Evolutionary conservation across 2,797 vertebrate genomes (phyloP).

Genomic region (Oophaga sylvatica): DNA sequence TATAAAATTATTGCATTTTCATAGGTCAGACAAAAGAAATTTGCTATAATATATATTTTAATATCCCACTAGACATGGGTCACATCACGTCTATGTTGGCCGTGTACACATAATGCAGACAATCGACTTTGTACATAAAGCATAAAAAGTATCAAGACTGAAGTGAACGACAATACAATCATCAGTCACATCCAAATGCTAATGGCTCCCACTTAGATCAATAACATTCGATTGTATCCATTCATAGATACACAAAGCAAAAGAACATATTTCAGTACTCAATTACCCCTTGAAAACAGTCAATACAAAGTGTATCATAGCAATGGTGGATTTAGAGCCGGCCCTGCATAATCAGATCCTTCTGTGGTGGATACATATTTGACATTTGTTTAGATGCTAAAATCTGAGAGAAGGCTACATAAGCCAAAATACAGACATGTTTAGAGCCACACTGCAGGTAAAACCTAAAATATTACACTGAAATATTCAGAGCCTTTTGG

Average conservation of each 20-base stretch:
- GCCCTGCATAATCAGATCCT: not conserved
- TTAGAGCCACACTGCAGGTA: too few species aligned
- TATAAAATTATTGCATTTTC: too few species aligned
- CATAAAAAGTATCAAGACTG: not conserved
- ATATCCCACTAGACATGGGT: not conserved
- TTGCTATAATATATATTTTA: too few species aligned
- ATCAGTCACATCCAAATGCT: slow-evolving; percentile 18
- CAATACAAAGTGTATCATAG: not conserved
- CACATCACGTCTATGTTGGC: not conserved
- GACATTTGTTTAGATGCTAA: not conserved
- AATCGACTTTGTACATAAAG: not conserved
- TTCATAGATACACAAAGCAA: not conserved
- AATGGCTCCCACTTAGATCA: not conserved
- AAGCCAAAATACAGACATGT: not conserved
- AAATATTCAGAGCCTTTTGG: too few species aligned
- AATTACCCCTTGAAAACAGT: not conserved
- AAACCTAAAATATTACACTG: too few species aligned
- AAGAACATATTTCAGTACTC: not conserved
- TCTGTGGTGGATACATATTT: not conserved
- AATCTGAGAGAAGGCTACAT: not conserved
- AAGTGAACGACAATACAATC: slow-evolving; percentile 3
- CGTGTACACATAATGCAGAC: not conserved
- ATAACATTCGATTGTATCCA: not conserved
- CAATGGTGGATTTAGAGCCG: not conserved
- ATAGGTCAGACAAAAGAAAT: too few species aligned